phyloP scores from a whole-genome alignment of 1,140 invertebrate species.

The Drosophila murphyi region DNA sequence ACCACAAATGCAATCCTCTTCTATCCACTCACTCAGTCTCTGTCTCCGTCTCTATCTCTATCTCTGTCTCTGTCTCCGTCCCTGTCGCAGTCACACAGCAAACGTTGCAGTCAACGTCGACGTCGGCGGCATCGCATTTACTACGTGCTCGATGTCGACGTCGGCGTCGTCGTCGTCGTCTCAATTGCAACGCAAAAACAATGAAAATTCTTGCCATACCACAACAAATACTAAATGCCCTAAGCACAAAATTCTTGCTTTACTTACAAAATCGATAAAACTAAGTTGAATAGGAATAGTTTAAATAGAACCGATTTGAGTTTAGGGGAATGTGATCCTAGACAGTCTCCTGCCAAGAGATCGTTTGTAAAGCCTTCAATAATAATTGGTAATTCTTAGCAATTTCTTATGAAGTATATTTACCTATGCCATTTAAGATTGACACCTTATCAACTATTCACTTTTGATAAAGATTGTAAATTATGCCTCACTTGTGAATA shows the following conservation, averaged over 20 bases:
- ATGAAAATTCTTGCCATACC: neutral
- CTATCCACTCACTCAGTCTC: conserved; percentile 17
- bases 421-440: no score
- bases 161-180: conserved; percentile 11
- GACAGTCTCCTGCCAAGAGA: no score
- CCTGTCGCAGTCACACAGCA: neutral
- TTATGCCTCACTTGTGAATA: no score
- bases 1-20: conserved; percentile 53
- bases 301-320: no score
- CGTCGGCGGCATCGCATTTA: neutral
- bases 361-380: no score
- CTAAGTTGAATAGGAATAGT: no score
- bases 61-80: conserved; percentile 2
- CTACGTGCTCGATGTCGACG: conserved; percentile 15
- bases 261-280: neutral
- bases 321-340: no score
- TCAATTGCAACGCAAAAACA: conserved; percentile 41
- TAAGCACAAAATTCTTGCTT: neutral
- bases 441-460: no score
- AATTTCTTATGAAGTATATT: no score
- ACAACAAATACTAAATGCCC: conserved; percentile 17
- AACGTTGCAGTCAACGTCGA: conserved; percentile 15
- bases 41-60: neutral
- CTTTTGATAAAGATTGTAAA: no score
- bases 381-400: no score